A percentile compares a stretch with the other conserved stretches of the same genome.
Conservation (phyloP, 2,113 vertebrate genomes). For the Pipa parva region DNA sequence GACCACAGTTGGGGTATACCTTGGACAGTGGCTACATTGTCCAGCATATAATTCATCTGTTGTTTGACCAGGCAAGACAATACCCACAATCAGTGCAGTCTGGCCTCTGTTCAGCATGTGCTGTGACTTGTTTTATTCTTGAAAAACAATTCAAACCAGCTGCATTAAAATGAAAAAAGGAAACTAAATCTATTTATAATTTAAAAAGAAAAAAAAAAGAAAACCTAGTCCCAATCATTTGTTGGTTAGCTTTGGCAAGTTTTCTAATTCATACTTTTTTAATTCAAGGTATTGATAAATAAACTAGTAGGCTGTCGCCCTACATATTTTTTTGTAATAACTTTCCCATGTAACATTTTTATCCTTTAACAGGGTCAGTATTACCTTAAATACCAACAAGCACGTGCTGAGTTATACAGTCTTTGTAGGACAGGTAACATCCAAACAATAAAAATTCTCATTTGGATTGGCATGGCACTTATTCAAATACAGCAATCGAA, state of each 20-base stretch:
- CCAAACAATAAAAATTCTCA: no score
- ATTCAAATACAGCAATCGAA: no score
- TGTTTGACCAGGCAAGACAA: conserved; percentile 14
- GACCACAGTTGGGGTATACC: conserved; percentile 2
- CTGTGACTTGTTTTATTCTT: conserved; percentile 18
- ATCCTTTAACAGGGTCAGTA: no score
- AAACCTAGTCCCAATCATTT: not conserved
- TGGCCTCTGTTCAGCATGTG: conserved; percentile 24
- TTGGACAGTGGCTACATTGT: conserved; percentile 27
- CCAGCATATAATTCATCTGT: conserved; percentile 13
- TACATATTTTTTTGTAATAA: not conserved
- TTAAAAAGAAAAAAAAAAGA: not conserved
- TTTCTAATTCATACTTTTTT: not conserved
- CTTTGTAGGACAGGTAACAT: no score
- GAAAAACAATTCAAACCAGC: not conserved
- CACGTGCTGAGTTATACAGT: no score
- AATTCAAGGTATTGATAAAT: not conserved
- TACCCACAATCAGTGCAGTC: conserved; percentile 25
- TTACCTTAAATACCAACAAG: no score
- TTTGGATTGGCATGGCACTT: no score
- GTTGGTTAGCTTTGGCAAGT: not conserved
- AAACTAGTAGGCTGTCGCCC: not conserved
- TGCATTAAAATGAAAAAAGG: not conserved
- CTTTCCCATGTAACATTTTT: no score
- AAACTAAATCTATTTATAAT: no score